Percentiles rank a stretch among this genome's conserved stretches.
These are phyloP conservation scores for Tenthredo distinguenda DNA, from an alignment of 2,888 invertebrate species.

Conservation along the genomic window DNA sequence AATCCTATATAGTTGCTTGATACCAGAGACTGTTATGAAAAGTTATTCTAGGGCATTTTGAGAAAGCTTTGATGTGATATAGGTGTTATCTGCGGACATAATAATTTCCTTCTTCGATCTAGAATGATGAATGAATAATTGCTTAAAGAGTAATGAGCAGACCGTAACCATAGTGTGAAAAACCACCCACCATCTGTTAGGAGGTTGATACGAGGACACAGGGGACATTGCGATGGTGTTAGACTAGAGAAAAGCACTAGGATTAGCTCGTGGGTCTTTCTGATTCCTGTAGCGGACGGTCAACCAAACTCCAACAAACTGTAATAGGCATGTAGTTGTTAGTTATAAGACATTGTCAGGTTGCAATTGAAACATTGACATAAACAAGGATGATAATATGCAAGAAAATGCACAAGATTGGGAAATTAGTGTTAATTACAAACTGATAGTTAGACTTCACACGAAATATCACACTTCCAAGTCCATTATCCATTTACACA, in stretches of 20 bases:
- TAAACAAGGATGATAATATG: background rate
- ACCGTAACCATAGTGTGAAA: constrained; percentile 60
- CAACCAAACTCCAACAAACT: constrained; percentile 98
- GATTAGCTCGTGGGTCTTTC: constrained; percentile 98
- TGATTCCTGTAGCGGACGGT: constrained; percentile 98
- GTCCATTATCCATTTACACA: background rate
- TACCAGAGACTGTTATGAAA: background rate
- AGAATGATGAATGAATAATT: background rate
- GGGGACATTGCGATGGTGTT: constrained; percentile 76
- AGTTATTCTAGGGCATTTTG: background rate
- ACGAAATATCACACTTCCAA: background rate
- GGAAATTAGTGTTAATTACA: constrained; percentile 12
- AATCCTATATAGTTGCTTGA: background rate
- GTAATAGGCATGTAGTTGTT: constrained; percentile 76
- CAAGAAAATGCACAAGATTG: background rate
- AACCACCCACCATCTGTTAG: constrained; percentile 75
- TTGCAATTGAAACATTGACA: constrained; percentile 6
- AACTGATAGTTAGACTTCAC: background rate
- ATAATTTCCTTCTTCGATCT: background rate
- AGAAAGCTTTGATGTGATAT: background rate
- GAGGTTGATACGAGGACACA: constrained; percentile 74
- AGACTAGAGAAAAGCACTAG: constrained; percentile 97
- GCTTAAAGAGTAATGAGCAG: constrained; percentile 53
- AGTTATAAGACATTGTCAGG: constrained; percentile 31
- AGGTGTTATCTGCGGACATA: background rate